Evolutionary conservation across 2,888 invertebrate genomes (phyloP), one percentile per base, ranked within the genome.

Genomic region (Operophtera brumata): DNA sequence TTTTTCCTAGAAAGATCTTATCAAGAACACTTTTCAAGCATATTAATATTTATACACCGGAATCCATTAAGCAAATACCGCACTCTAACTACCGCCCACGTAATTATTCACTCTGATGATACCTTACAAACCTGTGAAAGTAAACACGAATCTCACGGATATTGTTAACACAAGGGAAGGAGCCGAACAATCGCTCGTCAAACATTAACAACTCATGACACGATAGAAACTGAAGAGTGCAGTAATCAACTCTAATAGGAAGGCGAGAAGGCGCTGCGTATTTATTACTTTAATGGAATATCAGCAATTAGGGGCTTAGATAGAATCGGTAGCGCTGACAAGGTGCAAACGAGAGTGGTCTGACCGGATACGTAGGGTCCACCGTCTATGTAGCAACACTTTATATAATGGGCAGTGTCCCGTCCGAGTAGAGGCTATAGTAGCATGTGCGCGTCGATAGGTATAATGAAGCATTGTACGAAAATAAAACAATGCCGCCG

Each of bases 281-380:
- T 86, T 84, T 87, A 88, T 86, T 85, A 86, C 81, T 84, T 82
- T 86, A 86, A 88, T 86, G 87, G 87, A 88, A 86, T 88, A 87
- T 89, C 84, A 86, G 84, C 86, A 88, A 89, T 88, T 88, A 89
- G 84, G 77, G 75, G 67, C 68, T 66, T 64, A 80, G 88, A 87
- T 87, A 85, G 84, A 84, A 89, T 89, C 89, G 75, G 84, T 79
- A 80, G 84, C 81, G 85, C 88, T 88, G 89, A 88, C 89, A 89
- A 88, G 88, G 86, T 89, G 89, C 86, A 89, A 89, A 88, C 88
- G 86, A 86, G 88, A 86, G 83, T 85, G 80, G 75, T 72, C 70
- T 66, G 68, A 80, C 87, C 86, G 87, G 88, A 87, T 82, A 78
- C 78, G 76, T 77, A 75, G 76, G 76, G 71, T 65, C 67, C 57